Evolutionary conservation across 2,797 vertebrate genomes (phyloP).

Genomic region (Lophius americanus): DNA sequence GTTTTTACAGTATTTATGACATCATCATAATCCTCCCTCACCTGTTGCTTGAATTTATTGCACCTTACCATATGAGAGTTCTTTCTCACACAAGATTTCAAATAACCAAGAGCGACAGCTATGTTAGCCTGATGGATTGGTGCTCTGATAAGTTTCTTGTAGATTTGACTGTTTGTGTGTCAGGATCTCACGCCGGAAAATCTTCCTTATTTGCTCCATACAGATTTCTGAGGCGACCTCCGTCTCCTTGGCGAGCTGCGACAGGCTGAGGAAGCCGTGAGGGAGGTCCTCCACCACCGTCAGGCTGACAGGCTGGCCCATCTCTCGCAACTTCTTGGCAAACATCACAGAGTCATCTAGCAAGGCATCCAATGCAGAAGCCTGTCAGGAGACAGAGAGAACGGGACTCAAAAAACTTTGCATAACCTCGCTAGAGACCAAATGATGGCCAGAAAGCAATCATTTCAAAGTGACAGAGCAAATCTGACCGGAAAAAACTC

Average conservation of each 20-base stretch:
- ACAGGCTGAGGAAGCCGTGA: conserved; percentile 91
- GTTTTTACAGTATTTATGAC: not conserved
- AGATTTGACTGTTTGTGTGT: conserved; percentile 35
- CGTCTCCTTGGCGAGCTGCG: conserved; percentile 84
- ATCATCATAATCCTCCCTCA: not conserved
- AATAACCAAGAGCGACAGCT: not conserved
- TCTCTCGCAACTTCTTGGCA: conserved; percentile 84
- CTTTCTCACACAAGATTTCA: not conserved
- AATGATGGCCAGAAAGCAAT: too few species aligned
- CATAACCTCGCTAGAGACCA: too few species aligned
- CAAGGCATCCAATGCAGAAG: conserved; percentile 89
- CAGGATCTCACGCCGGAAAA: conserved; percentile 66
- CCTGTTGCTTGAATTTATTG: conserved; percentile 3
- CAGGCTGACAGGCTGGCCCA: conserved; percentile 84
- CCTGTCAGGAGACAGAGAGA: conserved; percentile 66
- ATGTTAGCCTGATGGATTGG: not conserved
- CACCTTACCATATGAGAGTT: not conserved
- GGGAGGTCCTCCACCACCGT: conserved; percentile 89
- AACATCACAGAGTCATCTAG: conserved; percentile 93
- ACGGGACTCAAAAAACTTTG: not conserved
- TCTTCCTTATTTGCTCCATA: conserved; percentile 77
- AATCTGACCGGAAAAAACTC: too few species aligned
- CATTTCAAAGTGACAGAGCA: too few species aligned
- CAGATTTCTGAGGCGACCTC: conserved; percentile 81
- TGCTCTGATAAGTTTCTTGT: conserved; percentile 30